phyloP scores from a whole-genome alignment of 64 coral and sea anemone genomes.

The Cladopsammia gracilis region DNA sequence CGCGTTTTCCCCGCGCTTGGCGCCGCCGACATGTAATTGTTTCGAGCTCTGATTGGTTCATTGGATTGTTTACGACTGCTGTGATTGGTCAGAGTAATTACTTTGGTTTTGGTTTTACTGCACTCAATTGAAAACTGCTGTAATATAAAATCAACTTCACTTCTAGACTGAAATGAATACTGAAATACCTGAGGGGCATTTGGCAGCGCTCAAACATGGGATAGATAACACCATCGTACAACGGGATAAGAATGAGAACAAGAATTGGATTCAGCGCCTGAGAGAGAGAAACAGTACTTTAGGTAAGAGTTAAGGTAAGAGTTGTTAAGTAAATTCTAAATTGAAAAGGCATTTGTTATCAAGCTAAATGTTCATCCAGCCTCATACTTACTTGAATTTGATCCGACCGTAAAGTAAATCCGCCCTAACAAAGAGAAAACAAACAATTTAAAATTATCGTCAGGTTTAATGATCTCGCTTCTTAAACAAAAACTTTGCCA shows the following conservation, averaged over 20 bases:
- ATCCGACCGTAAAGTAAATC: conserved; percentile 83
- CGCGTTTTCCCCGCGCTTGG: too few relatives aligned
- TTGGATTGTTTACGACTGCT: too few relatives aligned
- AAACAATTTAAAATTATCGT: neutral
- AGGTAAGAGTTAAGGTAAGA: too few relatives aligned
- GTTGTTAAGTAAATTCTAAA: neutral
- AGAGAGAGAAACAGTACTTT: neutral
- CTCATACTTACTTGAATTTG: conserved; percentile 84
- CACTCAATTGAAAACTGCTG: too few relatives aligned
- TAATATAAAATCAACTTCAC: neutral
- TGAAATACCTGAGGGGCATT: conserved; percentile 78
- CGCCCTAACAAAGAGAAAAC: neutral
- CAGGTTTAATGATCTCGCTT: neutral
- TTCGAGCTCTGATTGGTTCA: too few relatives aligned
- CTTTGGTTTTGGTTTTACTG: too few relatives aligned
- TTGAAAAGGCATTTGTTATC: neutral
- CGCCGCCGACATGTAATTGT: too few relatives aligned
- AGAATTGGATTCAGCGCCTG: conserved; percentile 94
- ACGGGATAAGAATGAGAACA: conserved; percentile 89
- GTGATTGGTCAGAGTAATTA: too few relatives aligned
- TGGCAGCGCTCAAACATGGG: conserved; percentile 81
- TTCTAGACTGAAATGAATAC: neutral
- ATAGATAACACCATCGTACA: conserved; percentile 89
- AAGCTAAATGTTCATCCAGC: neutral
- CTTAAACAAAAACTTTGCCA: too few relatives aligned